phyloP scores from a whole-genome alignment of 1,140 invertebrate genomes.

The Diachasmimorpha longicaudata region DNA sequence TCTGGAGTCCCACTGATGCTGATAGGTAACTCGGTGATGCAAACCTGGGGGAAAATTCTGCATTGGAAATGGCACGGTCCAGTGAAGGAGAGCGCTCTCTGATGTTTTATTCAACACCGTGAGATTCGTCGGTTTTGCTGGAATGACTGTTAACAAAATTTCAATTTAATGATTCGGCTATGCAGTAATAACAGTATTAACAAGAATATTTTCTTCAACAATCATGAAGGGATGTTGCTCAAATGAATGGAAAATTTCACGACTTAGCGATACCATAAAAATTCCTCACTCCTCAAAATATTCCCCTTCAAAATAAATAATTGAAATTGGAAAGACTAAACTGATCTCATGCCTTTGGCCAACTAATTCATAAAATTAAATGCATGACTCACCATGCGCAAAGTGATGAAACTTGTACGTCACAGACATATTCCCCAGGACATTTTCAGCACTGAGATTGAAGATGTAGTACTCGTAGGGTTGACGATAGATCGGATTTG shows the following conservation, averaged over 20 bases:
- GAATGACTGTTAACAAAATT: slow-evolving; percentile 62
- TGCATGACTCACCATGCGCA: slow-evolving; percentile 61
- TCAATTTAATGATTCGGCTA: neutral
- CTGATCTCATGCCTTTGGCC: too few species aligned
- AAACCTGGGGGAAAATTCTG: slow-evolving; percentile 67
- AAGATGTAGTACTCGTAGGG: slow-evolving; percentile 66
- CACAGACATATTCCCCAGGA: slow-evolving; percentile 62
- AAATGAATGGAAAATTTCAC: too few species aligned
- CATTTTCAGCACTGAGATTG: slow-evolving; percentile 63
- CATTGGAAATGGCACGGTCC: slow-evolving; percentile 68
- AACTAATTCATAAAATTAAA: neutral
- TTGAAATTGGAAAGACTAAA: too few species aligned
- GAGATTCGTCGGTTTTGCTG: slow-evolving; percentile 66
- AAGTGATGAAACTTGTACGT: slow-evolving; percentile 68
- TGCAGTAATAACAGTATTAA: neutral
- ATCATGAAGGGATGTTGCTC: too few species aligned
- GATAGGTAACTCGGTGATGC: slow-evolving; percentile 68
- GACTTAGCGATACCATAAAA: too few species aligned
- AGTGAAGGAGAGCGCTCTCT: slow-evolving; percentile 66
- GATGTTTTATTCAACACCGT: slow-evolving; percentile 63
- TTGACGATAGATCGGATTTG: slow-evolving; percentile 69
- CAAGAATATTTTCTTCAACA: too few species aligned
- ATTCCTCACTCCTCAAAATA: too few species aligned
- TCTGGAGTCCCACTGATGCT: slow-evolving; percentile 66
- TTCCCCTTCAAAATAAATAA: too few species aligned